These are phyloP conservation scores for Benitochromis conjunctus DNA, from an alignment of 2,113 vertebrate species.

Conservation along the genomic window DNA sequence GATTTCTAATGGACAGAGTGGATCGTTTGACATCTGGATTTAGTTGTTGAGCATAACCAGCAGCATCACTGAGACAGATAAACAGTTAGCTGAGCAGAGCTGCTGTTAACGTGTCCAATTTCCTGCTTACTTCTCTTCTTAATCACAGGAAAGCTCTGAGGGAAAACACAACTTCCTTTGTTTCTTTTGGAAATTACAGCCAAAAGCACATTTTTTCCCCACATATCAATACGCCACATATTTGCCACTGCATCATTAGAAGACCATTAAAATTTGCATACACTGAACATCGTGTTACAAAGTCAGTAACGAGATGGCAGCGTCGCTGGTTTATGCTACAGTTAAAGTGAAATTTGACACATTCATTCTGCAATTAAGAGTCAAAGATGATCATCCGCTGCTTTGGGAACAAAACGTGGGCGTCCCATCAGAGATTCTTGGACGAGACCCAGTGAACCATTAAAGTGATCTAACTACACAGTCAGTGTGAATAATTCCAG, in stretches of 20 bases:
- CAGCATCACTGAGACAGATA: too few relatives aligned
- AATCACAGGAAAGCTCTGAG: neutral
- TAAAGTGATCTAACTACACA: neutral
- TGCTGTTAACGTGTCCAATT: neutral
- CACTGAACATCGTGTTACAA: neutral
- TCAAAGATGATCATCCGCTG: rapidly evolving
- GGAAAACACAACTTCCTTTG: neutral
- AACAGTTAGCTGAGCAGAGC: too few relatives aligned
- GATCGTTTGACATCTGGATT: neutral
- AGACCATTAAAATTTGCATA: neutral
- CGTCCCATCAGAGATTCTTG: neutral
- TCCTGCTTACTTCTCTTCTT: rapidly evolving
- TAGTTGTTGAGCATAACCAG: too few relatives aligned
- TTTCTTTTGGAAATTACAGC: neutral
- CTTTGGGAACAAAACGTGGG: rapidly evolving
- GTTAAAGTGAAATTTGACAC: rapidly evolving
- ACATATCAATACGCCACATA: rapidly evolving
- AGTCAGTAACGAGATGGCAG: rapidly evolving
- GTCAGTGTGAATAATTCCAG: neutral
- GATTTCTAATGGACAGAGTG: neutral
- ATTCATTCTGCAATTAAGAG: neutral
- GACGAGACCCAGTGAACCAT: neutral
- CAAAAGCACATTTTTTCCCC: neutral
- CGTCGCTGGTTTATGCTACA: neutral
- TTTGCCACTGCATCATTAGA: neutral